Evolutionary conservation across 2,888 invertebrate genomes (phyloP).

Genomic region (Fabriciana adippe): DNA sequence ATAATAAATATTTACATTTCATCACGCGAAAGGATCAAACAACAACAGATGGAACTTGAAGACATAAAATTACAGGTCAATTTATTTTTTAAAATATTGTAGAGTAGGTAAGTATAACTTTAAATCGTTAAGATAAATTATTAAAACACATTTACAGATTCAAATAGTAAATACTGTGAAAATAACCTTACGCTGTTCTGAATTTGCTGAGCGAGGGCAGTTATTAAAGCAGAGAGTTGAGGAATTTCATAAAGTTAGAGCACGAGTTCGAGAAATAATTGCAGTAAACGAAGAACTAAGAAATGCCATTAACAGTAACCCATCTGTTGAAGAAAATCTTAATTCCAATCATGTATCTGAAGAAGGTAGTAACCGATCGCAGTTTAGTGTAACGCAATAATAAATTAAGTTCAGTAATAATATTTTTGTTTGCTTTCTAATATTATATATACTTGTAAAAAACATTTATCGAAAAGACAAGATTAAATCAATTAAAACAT

Average conservation of each 20-base stretch:
- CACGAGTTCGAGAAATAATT: slow-evolving; percentile 59
- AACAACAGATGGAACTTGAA: slow-evolving; percentile 61
- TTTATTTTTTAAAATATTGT: not conserved
- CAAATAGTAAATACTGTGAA: slow-evolving; percentile 65
- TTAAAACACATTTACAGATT: slow-evolving; percentile 49
- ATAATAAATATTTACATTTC: slow-evolving; percentile 55
- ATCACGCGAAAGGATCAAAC: slow-evolving; percentile 58
- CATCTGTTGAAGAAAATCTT: slow-evolving; percentile 46
- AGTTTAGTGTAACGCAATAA: slow-evolving; percentile 18
- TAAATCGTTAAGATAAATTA: not conserved
- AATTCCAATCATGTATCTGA: slow-evolving; percentile 46
- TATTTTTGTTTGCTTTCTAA: slow-evolving; percentile 5
- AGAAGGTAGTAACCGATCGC: slow-evolving; percentile 48
- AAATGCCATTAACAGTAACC: slow-evolving; percentile 45
- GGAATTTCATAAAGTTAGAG: slow-evolving; percentile 54
- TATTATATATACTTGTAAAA: slow-evolving; percentile 1
- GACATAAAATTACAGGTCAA: slow-evolving; percentile 68
- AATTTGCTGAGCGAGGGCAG: slow-evolving; percentile 58
- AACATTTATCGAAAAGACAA: not conserved
- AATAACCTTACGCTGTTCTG: slow-evolving; percentile 60
- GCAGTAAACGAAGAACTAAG: slow-evolving; percentile 55
- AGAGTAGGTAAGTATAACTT: not conserved
- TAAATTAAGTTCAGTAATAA: slow-evolving; percentile 16
- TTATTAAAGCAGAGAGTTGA: slow-evolving; percentile 53
- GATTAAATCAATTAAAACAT: slow-evolving; percentile 33